Conservation (phyloP, 1,140 invertebrate species). For the Bombus affinis region DNA sequence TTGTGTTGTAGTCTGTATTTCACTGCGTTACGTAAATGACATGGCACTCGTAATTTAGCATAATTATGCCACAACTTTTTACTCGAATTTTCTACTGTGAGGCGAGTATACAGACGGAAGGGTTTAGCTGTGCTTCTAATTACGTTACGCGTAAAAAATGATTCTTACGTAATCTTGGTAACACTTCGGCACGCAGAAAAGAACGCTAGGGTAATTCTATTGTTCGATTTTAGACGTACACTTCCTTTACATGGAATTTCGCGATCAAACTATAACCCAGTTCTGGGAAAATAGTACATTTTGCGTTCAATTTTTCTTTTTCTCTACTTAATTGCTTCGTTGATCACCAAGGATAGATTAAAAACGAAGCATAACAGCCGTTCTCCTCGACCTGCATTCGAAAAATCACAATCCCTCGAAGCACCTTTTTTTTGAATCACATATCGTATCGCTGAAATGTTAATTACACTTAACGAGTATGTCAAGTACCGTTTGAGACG, state of each 20-base stretch:
- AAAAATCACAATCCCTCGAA: background rate
- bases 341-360: background rate
- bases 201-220: background rate
- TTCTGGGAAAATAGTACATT: background rate
- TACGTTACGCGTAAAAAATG: background rate
- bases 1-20: background rate
- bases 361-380: background rate
- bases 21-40: conserved; percentile 27
- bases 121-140: background rate
- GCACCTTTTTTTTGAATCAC: background rate
- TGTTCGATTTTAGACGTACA: background rate
- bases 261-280: background rate
- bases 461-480: background rate
- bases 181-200: background rate
- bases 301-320: background rate
- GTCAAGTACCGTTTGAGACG: conserved; percentile 23
- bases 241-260: background rate
- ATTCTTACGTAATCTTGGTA: background rate
- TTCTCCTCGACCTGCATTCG: background rate
- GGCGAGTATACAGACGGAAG: too few relatives aligned
- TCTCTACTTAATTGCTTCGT: background rate
- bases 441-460: background rate
- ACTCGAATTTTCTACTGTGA: background rate
- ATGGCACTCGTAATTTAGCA: conserved; percentile 22
- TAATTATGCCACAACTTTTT: conserved; percentile 25